Conservation (phyloP, 2,797 vertebrate genomes). For the Melopsittacus undulatus region DNA sequence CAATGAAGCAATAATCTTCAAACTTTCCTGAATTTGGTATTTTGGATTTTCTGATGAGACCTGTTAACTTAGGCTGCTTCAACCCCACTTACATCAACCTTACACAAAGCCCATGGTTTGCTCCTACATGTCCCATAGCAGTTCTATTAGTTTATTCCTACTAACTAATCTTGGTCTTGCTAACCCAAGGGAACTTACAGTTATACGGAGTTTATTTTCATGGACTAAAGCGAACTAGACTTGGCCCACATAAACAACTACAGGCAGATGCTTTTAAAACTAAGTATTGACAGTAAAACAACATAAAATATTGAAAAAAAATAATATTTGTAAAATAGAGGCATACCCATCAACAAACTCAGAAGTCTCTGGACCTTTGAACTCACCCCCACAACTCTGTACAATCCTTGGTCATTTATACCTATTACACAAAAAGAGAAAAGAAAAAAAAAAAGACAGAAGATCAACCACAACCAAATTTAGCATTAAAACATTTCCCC, state of each 20-base stretch:
- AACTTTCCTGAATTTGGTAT: neutral
- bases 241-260: neutral
- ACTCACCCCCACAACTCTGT: constrained; percentile 97
- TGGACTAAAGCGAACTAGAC: neutral
- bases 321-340: constrained; percentile 72
- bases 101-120: neutral
- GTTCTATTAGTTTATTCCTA: neutral
- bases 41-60: neutral
- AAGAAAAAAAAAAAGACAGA: neutral
- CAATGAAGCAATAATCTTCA: neutral
- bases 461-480: constrained; percentile 36
- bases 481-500: neutral
- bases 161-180: neutral
- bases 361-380: constrained; percentile 98
- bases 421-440: constrained; percentile 75
- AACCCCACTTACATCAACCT: neutral
- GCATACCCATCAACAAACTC: constrained; percentile 94
- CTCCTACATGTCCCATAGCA: neutral
- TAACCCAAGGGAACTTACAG: neutral
- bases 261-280: neutral
- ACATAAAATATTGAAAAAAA: constrained; percentile 46
- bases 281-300: neutral
- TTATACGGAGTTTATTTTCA: neutral
- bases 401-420: constrained; percentile 97
- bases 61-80: neutral